These are phyloP conservation scores for Pyrochroa serraticornis DNA, from an alignment of 2,888 invertebrate genomes.

Conservation along the genomic window DNA sequence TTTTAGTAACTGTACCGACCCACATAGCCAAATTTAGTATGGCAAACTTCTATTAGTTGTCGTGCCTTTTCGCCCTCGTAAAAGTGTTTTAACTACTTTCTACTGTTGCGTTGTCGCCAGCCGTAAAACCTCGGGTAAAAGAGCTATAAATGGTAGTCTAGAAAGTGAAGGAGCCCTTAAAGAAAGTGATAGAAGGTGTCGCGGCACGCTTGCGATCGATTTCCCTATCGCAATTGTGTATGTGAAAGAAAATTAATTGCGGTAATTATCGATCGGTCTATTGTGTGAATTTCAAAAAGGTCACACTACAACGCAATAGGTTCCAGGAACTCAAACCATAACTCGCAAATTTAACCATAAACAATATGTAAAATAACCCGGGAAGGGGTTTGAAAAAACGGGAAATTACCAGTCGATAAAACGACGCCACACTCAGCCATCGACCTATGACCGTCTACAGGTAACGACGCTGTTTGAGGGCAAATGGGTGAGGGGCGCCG, in stretches of 20 bases:
- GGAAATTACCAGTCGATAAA: conserved; percentile 17
- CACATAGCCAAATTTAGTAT: too few species aligned
- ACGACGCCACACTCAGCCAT: conserved; percentile 27
- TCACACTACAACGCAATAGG: conserved; percentile 4
- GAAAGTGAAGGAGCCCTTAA: background rate
- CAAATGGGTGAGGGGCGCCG: conserved; percentile 29
- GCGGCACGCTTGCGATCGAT: conserved; percentile 10
- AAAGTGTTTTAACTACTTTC: too few species aligned
- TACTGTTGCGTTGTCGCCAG: too few species aligned
- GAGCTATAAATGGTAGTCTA: conserved; percentile 1
- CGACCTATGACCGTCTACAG: conserved; percentile 28
- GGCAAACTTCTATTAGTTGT: too few species aligned
- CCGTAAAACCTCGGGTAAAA: too few species aligned
- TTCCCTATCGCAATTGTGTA: conserved; percentile 1
- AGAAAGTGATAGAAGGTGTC: background rate
- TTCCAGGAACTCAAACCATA: conserved; percentile 14
- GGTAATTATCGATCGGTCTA: conserved; percentile 21
- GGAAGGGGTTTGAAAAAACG: background rate
- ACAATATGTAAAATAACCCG: background rate
- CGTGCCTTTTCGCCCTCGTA: too few species aligned
- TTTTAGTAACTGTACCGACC: too few species aligned
- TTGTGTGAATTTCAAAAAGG: conserved; percentile 24
- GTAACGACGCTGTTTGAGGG: conserved; percentile 14
- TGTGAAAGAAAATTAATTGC: conserved; percentile 22
- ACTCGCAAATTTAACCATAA: background rate